Conservation (phyloP, 2,113 vertebrate species). For the Heteronetta atricapilla region DNA sequence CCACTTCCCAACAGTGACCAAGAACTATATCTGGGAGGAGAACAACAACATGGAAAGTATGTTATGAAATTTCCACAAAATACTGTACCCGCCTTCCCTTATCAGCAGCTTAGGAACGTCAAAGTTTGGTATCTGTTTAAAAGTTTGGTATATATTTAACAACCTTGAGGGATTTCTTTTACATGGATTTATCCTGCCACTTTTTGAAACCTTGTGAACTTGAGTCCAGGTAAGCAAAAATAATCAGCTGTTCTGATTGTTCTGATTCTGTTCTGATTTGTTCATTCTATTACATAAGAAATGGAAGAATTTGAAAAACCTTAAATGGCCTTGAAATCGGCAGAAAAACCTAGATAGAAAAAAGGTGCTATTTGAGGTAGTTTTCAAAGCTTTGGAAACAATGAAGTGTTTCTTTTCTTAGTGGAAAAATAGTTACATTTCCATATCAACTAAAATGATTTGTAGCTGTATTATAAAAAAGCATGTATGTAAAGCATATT, state of each 20-base stretch:
- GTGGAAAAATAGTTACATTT: constrained; percentile 30
- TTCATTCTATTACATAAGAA: not conserved
- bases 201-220: not conserved
- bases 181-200: not conserved
- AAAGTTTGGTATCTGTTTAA: not conserved
- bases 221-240: not conserved
- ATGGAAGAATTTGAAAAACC: not conserved
- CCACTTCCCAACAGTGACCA: not conserved
- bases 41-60: not conserved
- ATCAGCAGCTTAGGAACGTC: not conserved
- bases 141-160: not conserved
- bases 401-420: not conserved
- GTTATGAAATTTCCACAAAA: not conserved
- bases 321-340: not conserved
- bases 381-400: constrained; percentile 34
- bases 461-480: not conserved
- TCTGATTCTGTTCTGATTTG: not conserved
- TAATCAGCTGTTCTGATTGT: not conserved
- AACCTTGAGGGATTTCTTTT: not conserved
- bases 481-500: not conserved
- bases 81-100: not conserved
- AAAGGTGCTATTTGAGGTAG: not conserved
- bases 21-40: not conserved
- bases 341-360: not conserved
- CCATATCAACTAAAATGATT: not conserved